Base-by-base conservation (phyloP, 1,140 invertebrate species). In the Drosophila subobscura region DNA sequence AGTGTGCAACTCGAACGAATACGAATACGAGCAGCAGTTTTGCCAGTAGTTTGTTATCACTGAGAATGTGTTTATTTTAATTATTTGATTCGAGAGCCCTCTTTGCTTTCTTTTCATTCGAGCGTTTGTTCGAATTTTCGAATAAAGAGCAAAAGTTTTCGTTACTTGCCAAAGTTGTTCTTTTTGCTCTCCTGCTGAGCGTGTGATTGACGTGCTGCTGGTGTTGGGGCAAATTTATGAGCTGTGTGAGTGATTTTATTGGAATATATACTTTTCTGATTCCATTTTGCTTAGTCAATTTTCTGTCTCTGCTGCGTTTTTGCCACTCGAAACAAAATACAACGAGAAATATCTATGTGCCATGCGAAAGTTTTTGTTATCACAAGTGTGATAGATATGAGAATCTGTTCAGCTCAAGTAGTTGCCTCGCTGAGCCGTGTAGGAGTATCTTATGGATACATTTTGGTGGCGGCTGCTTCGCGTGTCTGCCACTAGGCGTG, bases 61-160 rank as follows among this genome's bases (percentile, higher is more conserved):
- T 57, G 56, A 52, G 57, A 84, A 77, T 75, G 72, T 37, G 33
- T 80, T 85, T 79, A 67, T 74, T 80, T 85, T 86, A 80, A 85
- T 85, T 85, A 80, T 77, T 77, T 76, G 51, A 77, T 58, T 73
- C 73, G 67, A 45, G 59, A 57, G 45, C 40, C 47, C 10, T n/a
- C 20, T 33, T 40, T 63, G 42, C 23, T 55, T 50, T 60, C 33
- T 71, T 64, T 57, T 22, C 20, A 42, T 42, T 71, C 5, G 8
- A 0, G 16, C 14, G 12, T 12, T 27, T 33, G 49, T 70, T 27
- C 40, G 7, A 25, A 20, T 40, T 40, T 70, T 29, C 12, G 4
- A 37, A n/a, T 27, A 4, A 42, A 12, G 33, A 37, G 4, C 33
- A 37, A 14, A 40, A 27, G 7, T 27, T 16, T 46, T 14, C 14